phyloP scores from a whole-genome alignment of 2,888 invertebrate species.

The Cantharis flavilabris region DNA sequence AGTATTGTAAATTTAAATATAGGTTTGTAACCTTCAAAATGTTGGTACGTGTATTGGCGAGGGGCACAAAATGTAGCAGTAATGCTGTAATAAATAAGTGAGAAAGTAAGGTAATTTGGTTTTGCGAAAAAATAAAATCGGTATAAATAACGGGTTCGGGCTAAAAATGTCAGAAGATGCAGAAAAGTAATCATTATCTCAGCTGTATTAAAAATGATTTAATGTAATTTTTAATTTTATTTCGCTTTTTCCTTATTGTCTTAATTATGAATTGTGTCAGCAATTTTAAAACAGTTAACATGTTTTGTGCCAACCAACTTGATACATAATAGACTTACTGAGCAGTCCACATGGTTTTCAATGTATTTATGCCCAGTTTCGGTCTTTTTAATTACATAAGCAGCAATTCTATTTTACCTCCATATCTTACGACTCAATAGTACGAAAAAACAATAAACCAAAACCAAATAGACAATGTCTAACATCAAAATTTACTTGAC shows the following conservation, averaged over 20 bases:
- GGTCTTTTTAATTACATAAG: background rate
- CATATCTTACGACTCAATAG: too few species aligned
- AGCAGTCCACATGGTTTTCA: background rate
- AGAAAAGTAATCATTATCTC: slow-evolving; percentile 15
- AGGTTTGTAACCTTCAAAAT: background rate
- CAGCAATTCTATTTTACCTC: background rate
- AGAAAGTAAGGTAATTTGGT: slow-evolving; percentile 8
- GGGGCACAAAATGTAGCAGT: background rate
- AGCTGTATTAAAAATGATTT: slow-evolving; percentile 14
- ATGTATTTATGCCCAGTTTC: background rate
- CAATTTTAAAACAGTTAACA: background rate
- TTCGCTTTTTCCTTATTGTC: background rate
- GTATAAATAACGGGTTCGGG: slow-evolving; percentile 12
- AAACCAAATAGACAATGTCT: too few species aligned
- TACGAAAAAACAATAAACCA: too few species aligned
- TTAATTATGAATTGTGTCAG: background rate
- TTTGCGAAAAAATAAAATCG: slow-evolving; percentile 10
- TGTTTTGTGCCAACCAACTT: background rate
- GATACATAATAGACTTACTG: background rate
- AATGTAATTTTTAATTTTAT: background rate
- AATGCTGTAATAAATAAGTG: slow-evolving; percentile 4
- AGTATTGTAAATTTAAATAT: background rate
- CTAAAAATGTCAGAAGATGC: slow-evolving; percentile 9
- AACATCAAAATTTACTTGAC: too few species aligned
- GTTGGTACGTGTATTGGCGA: background rate